phyloP scores from a whole-genome alignment of 2,113 vertebrate species.

The Prionailurus bengalensis region DNA sequence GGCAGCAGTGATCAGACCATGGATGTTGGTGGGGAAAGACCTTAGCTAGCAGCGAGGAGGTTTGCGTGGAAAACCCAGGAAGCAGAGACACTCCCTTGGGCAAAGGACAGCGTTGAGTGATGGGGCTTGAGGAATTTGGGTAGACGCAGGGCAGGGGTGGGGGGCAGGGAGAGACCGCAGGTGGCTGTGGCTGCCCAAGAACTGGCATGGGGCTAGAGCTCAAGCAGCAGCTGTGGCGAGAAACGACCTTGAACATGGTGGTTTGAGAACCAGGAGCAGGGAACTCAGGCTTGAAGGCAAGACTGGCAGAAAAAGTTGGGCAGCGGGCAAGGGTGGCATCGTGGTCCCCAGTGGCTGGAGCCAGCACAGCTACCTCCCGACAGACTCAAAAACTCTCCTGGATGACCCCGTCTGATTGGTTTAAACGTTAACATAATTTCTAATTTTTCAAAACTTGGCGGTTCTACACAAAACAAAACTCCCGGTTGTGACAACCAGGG shows the following conservation, averaged over 20 bases:
- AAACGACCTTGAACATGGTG: background rate
- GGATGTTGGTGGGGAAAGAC: background rate
- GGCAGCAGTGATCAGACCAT: background rate
- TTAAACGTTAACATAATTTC: conserved; percentile 15
- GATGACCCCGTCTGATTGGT: background rate
- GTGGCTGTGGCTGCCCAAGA: background rate
- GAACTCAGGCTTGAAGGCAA: background rate
- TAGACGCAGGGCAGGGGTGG: background rate
- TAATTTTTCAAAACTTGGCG: background rate
- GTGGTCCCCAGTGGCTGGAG: conserved; percentile 82
- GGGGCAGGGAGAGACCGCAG: no score
- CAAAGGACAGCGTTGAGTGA: accelerated
- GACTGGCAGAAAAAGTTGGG: no score
- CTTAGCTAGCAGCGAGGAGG: background rate
- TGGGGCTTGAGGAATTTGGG: background rate
- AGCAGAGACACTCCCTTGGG: background rate
- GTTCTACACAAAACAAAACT: background rate
- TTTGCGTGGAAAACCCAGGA: background rate
- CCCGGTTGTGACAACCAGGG: background rate
- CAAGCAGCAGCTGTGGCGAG: no score
- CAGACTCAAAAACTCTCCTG: background rate
- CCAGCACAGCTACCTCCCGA: background rate
- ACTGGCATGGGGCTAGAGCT: no score
- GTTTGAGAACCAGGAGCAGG: background rate
- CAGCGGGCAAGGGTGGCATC: conserved; percentile 71